A percentile compares a stretch with the other conserved stretches of the same genome.
Evolutionary conservation across 1,140 invertebrate genomes (phyloP).

Genomic region (Trachymyrmex cornetzi): DNA sequence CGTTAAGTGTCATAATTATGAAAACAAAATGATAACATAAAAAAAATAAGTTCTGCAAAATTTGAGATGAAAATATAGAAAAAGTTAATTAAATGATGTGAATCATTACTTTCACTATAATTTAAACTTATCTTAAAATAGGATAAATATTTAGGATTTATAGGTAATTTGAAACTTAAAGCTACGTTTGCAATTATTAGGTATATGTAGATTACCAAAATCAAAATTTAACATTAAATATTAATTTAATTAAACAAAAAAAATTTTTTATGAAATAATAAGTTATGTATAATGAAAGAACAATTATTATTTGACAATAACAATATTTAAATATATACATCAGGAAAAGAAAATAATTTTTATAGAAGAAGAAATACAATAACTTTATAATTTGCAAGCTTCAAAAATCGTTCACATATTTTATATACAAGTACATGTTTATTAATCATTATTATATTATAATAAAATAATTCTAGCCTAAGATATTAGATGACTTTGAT

Average conservation of each 20-base stretch:
- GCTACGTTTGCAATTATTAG: not conserved
- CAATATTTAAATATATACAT: not conserved
- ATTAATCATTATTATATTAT: conserved; percentile 17
- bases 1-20: not conserved
- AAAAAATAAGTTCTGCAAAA: not conserved
- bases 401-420: not conserved
- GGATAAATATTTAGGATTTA: not conserved
- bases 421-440: not conserved
- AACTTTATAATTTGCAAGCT: not conserved
- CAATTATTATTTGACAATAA: not conserved
- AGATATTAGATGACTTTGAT: not conserved
- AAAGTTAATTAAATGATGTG: too few species aligned
- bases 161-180: not conserved
- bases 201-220: too few species aligned
- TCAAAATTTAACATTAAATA: not conserved
- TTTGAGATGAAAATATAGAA: not conserved
- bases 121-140: conserved; percentile 5
- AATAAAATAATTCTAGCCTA: not conserved
- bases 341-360: not conserved
- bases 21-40: not conserved
- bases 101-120: not conserved
- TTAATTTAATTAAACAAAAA: not conserved
- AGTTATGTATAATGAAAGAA: not conserved
- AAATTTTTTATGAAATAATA: not conserved
- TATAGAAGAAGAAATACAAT: not conserved